Base-by-base conservation (phyloP, 1,140 invertebrate genomes). In the Micrasema longulum region DNA sequence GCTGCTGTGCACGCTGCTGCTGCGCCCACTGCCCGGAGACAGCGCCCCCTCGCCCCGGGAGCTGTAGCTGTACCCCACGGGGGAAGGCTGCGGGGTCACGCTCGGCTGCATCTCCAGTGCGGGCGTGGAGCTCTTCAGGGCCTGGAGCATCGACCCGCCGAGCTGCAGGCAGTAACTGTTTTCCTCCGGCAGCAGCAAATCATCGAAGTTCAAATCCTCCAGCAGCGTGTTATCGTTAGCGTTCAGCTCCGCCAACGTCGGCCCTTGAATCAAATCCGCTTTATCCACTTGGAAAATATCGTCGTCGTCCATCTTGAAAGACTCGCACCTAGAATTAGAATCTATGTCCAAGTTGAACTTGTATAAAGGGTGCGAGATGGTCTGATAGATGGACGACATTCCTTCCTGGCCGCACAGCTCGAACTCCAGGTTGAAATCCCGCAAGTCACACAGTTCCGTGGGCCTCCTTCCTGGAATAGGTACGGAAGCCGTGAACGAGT, bases 251-350 rank as follows among this genome's bases (percentile, higher is more conserved):
- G 94, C 93, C 47, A 97, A 82, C 66, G 94, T 97, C 1, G 94
- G 93, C 1, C 92, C 93, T 75, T 91, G 87, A 76, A 94, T 90
- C 26, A 95, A 86, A 83, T 95, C 93, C 47, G 91, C 90, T 82
- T 95, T 94, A 79, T 96, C 93, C 43, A 95, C 92, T 86, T 95
- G 93, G 79, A 95, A 95, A 74, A 95, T 94, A 79, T 95, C 93
- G 79, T 95, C 93, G 77, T 95, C 93, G 76, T 95, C 93, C 88
- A 93, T 91, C 80, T 89, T 91, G 52, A 91, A 89, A 3, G 88
- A 82, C 76, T 90, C 89, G 57, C 85, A 84, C 84, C 89, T 91
- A 50, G 87, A 79, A 45, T 81, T 76, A 64, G 76, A 78, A 53
- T 87, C 81, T 55, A 79, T 77, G 48, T 86, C 84, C 60, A 80